phyloP scores from a whole-genome alignment of 2,888 invertebrate genomes.

The Crocallis elinguaria region DNA sequence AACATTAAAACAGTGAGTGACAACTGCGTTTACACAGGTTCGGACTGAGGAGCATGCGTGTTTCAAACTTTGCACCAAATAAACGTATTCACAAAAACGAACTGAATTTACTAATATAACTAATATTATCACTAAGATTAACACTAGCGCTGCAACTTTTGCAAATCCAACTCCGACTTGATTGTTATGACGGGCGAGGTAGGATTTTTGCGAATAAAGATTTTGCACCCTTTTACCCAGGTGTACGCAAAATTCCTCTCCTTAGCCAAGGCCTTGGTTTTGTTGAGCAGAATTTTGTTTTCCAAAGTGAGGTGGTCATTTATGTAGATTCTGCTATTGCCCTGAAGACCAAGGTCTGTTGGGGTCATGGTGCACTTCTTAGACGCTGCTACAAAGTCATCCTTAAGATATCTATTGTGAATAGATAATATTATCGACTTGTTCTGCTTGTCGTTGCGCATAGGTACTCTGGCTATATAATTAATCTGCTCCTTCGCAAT shows the following conservation, averaged over 20 bases:
- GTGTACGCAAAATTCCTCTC: constrained; percentile 25
- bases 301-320: constrained; percentile 37
- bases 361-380: constrained; percentile 15
- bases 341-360: constrained; percentile 22
- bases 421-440: constrained; percentile 28
- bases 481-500: constrained; percentile 26
- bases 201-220: constrained; percentile 27
- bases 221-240: constrained; percentile 32
- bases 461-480: constrained; percentile 22
- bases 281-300: constrained; percentile 36
- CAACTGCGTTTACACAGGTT: too few species aligned
- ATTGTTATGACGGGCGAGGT: constrained; percentile 24
- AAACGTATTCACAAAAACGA: too few species aligned
- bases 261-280: constrained; percentile 27
- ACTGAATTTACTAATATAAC: too few species aligned
- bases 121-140: not conserved
- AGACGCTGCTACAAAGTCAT: constrained; percentile 31
- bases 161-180: constrained; percentile 17
- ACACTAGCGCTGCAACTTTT: not conserved
- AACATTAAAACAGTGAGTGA: too few species aligned
- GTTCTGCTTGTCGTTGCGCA: constrained; percentile 12
- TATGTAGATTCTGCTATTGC: constrained; percentile 21
- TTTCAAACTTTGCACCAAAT: too few species aligned
- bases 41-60: too few species aligned
- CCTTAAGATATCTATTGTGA: constrained; percentile 33